Evolutionary conservation across 1,140 invertebrate species (phyloP).

Genomic region (Bombus superbus): DNA sequence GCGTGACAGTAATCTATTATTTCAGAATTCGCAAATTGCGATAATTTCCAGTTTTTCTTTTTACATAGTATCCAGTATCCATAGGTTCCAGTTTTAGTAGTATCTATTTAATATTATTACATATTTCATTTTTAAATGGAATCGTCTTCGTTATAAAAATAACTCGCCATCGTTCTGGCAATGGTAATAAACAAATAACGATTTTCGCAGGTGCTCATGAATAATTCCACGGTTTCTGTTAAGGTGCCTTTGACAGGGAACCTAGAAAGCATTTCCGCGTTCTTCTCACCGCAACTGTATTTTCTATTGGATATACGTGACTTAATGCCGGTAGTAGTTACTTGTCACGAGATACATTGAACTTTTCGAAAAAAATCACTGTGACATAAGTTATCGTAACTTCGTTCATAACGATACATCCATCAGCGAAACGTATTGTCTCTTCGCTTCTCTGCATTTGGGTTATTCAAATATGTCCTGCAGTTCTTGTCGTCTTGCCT

Average conservation of each 20-base stretch:
- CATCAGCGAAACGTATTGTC: constrained; percentile 26
- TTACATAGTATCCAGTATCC: no score
- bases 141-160: constrained; percentile 42
- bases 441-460: neutral
- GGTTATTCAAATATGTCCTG: neutral
- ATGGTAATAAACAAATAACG: constrained; percentile 51
- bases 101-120: constrained; percentile 1
- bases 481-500: neutral
- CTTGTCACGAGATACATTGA: constrained; percentile 34
- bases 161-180: constrained; percentile 14
- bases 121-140: neutral
- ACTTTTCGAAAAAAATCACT: constrained; percentile 44
- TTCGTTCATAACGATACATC: constrained; percentile 32
- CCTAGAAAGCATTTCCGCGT: constrained; percentile 51
- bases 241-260: constrained; percentile 40
- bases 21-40: neutral
- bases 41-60: no score
- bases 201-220: constrained; percentile 59
- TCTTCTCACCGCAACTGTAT: constrained; percentile 47
- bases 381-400: constrained; percentile 9
- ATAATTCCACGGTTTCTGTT: constrained; percentile 50
- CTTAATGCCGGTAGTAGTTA: constrained; percentile 41
- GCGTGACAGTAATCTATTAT: neutral
- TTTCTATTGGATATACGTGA: constrained; percentile 32
- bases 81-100: neutral